A percentile compares a stretch with the other conserved stretches of the same genome.
Conservation (phyloP, 2,888 invertebrate genomes). For the Limnephilus rhombicus region DNA sequence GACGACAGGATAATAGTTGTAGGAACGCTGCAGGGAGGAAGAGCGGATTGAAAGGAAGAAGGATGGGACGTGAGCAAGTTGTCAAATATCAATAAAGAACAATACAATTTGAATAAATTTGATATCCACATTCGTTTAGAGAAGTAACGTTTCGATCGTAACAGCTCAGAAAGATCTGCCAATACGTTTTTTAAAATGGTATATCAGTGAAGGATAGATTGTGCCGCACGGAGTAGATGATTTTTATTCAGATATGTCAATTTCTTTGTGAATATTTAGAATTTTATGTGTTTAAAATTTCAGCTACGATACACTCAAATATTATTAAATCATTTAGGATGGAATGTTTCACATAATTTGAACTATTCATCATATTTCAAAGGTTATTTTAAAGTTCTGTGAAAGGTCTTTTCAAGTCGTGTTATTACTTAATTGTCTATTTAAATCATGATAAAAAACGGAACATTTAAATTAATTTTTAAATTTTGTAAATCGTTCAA, state of each 20-base stretch:
- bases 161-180: neutral
- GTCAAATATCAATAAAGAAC: conserved; percentile 67
- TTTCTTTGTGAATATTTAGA: neutral
- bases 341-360: too few relatives aligned
- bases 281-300: neutral
- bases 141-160: neutral
- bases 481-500: too few relatives aligned
- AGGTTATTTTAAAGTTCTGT: too few relatives aligned
- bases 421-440: too few relatives aligned
- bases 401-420: too few relatives aligned
- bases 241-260: neutral
- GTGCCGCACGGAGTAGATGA: neutral
- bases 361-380: too few relatives aligned
- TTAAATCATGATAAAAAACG: too few relatives aligned
- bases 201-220: neutral
- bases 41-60: conserved; percentile 52
- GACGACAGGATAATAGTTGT: neutral
- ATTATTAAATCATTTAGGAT: too few relatives aligned
- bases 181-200: neutral
- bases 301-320: too few relatives aligned
- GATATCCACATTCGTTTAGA: conserved; percentile 68
- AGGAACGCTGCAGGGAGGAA: conserved; percentile 63
- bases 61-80: conserved; percentile 69
- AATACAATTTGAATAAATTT: conserved; percentile 76
- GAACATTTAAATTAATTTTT: too few relatives aligned